These are phyloP conservation scores for Actinostola sp. DNA, from an alignment of 92 coral and sea anemone genomes.

Conservation along the genomic window DNA sequence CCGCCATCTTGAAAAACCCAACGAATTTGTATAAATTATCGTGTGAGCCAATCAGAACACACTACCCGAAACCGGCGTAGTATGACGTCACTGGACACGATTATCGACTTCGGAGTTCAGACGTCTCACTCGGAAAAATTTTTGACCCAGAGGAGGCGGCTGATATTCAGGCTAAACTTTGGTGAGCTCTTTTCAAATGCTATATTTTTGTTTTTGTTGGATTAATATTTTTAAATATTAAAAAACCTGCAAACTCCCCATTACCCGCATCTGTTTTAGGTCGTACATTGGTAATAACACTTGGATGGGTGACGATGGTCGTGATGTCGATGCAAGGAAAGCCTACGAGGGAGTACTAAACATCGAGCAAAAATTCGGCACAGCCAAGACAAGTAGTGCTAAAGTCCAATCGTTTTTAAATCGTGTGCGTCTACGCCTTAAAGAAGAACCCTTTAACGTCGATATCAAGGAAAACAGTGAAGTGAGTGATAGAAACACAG, in stretches of 20 bases:
- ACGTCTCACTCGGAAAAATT: no score
- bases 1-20: no score
- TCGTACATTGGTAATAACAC: slow-evolving; percentile 82
- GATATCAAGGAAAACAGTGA: slow-evolving; percentile 64
- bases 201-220: no score
- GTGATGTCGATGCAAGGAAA: slow-evolving; percentile 74
- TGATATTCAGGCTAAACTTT: no score
- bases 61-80: no score
- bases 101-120: no score
- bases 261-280: slow-evolving; percentile 21
- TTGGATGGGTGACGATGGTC: slow-evolving; percentile 75
- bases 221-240: no score
- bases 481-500: slow-evolving; percentile 35
- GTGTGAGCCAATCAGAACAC: no score
- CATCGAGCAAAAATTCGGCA: slow-evolving; percentile 84
- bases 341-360: slow-evolving; percentile 79
- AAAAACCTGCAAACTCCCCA: not conserved
- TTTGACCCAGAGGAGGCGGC: no score
- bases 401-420: slow-evolving; percentile 68
- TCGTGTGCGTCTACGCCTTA: slow-evolving; percentile 66
- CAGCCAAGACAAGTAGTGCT: slow-evolving; percentile 62
- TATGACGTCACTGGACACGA: no score
- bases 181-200: no score
- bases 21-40: no score
- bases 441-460: slow-evolving; percentile 67